Conservation (phyloP, 2,888 invertebrate species). For the Nasonovia ribisnigri region DNA sequence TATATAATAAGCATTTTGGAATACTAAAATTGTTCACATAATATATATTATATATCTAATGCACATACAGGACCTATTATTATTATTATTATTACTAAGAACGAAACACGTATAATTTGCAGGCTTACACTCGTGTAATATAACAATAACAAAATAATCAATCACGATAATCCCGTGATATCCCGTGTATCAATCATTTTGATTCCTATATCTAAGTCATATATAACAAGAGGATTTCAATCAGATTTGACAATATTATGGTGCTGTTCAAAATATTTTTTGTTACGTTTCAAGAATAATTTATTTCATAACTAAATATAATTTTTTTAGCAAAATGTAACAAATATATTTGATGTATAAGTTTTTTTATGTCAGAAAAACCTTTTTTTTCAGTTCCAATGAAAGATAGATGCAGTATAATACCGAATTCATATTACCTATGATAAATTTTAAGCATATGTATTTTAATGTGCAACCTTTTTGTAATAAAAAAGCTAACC, state of each 20-base stretch:
- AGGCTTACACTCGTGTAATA: not conserved
- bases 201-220: not conserved
- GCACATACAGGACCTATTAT: not conserved
- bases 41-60: not conserved
- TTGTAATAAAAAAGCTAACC: conserved; percentile 53
- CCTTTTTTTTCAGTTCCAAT: not conserved
- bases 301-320: conserved; percentile 2
- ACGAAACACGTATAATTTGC: not conserved
- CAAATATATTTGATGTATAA: not conserved
- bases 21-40: not conserved
- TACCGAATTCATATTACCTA: not conserved
- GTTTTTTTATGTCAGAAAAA: not conserved
- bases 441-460: conserved; percentile 28
- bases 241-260: conserved; percentile 29
- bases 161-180: conserved; percentile 38
- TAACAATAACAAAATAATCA: conserved; percentile 42
- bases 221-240: conserved; percentile 29
- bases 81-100: not conserved
- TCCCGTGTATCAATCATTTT: conserved; percentile 53
- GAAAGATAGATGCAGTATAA: not conserved
- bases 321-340: not conserved
- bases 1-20: not conserved
- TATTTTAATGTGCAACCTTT: conserved; percentile 51
- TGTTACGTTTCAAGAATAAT: not conserved
- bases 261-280: not conserved